Base-by-base conservation (phyloP, 2,888 invertebrate species). In the Palloptera scutellata region DNA sequence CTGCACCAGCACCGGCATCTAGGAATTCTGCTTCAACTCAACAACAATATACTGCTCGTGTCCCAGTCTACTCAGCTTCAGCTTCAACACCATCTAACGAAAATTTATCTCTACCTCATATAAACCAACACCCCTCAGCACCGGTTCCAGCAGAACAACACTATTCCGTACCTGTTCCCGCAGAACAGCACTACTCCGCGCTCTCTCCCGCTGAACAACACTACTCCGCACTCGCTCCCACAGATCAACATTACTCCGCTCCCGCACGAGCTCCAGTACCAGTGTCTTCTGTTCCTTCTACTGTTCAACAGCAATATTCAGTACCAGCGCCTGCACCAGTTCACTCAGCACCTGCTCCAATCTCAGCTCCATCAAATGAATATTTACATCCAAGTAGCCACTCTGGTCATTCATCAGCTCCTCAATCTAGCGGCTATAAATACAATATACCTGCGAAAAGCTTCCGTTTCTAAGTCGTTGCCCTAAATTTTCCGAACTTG, bases 1-100 rank as follows among this genome's bases (percentile, higher is more conserved):
- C 71, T 13, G 48, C 66, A 60, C 66, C 66, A 30, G 48, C 41
- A 9, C 58, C 67, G 20, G 41, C 41, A 9, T n/a, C n/a, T n/a
- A n/a, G n/a, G n/a, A n/a, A n/a, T n/a, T n/a, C n/a, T n/a, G n/a
- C n/a, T n/a, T n/a, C n/a, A n/a, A n/a, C n/a, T n/a, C n/a, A n/a
- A n/a, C n/a, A n/a, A n/a, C n/a, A n/a, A n/a, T n/a, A 45, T 13
- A 53, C 43, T 2, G 53, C 62, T 1, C 65, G 59, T 10, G 61
- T 30, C 0, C 52, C 60, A 17, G 61, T 42, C 11, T 51, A 20
- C 45, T 30, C 41, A 48, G 11, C 54, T 42, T 10, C 61, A n/a
- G 66, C 66, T n/a, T 61, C 66, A 15, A 15, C 42, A n/a, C 52
- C 54, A 10, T 10, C 5, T 40, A 10, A 62, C 13, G 45, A 10